Evolutionary conservation across 2,797 vertebrate species (phyloP), one percentile per base, ranked within the genome.

Genomic region (Apodemus agrarius): DNA sequence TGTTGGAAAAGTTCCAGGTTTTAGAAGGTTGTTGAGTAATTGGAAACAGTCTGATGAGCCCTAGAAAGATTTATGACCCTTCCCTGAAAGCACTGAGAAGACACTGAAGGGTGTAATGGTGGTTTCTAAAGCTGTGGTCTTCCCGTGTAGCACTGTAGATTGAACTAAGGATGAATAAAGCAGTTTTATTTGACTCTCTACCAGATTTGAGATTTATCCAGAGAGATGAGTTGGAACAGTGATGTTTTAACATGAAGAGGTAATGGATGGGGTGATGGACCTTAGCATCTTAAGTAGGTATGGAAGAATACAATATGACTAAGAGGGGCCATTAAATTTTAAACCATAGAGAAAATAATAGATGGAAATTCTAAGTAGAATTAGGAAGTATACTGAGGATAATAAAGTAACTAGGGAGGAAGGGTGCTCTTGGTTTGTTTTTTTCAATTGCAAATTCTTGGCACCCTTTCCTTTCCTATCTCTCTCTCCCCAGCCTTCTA

Each of bases 81-180:
- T 57, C 86, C 21, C 40, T 1, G 16, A n/a, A 83, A 79, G 7
- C 24, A 24, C 0, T 34, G 6, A 7, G 16, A 67, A 31, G 29
- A n/a, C 0, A 13, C 0, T 7, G 9, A 22, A 24, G 12, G 49
- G 26, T 19, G 31, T 34, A 59, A n/a, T 6, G 0, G 4, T 11
- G 4, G 46, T 6, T 89, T 93, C 22, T 63, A 5, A 69, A 17
- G 22, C n/a, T 1, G 14, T 14, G 14, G 16, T 63, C 14, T 95
- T n/a, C n/a, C 7, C 13, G 0, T 0, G 9, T 0, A 22, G 31
- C 16, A 61, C 11, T 43, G 13, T 34, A 24, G 9, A 5, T 5
- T 82, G 46, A 37, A 63, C 0, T 43, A 29, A 91, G 61, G 11
- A 69, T 37, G 85, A 87, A 16, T 61, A 21, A 80, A 14, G 16